Conservation (phyloP, 2,888 invertebrate species). For the Neuroscelio doddi region DNA sequence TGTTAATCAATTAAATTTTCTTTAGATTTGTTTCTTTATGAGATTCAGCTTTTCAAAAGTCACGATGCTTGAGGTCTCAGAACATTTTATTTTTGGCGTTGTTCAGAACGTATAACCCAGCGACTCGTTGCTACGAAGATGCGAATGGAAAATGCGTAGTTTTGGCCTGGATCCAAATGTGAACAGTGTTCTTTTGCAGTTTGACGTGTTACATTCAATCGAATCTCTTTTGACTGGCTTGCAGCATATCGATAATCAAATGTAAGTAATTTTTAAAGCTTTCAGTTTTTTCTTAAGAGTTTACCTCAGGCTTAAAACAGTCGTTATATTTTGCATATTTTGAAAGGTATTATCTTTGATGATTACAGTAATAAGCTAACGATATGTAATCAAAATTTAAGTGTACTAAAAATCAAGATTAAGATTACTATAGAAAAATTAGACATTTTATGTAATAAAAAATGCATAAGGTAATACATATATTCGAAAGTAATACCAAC, state of each 20-base stretch:
- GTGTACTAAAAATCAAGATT: no score
- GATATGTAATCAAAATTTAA: no score
- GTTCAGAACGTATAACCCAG: conserved; percentile 25
- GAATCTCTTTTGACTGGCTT: background rate
- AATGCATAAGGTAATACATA: no score
- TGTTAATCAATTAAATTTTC: no score
- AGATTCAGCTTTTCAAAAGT: no score
- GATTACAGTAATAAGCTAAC: no score
- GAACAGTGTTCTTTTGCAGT: conserved; percentile 26
- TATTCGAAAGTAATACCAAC: no score
- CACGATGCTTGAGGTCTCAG: conserved; percentile 26
- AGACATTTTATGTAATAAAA: no score
- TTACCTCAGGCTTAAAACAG: background rate
- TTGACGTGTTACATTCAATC: conserved; percentile 16
- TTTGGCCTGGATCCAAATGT: conserved; percentile 40
- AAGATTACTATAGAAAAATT: no score
- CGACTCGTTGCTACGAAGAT: conserved; percentile 15
- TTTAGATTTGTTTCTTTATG: no score
- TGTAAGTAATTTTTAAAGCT: conserved; percentile 11
- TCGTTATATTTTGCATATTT: no score
- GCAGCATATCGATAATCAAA: background rate
- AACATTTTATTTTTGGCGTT: conserved; percentile 41
- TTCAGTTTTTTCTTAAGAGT: background rate
- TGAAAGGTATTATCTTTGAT: no score
- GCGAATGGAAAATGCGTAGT: conserved; percentile 37